Evolutionary conservation across 2,797 vertebrate species (phyloP).

Genomic region (Onychomys leucogaster): DNA sequence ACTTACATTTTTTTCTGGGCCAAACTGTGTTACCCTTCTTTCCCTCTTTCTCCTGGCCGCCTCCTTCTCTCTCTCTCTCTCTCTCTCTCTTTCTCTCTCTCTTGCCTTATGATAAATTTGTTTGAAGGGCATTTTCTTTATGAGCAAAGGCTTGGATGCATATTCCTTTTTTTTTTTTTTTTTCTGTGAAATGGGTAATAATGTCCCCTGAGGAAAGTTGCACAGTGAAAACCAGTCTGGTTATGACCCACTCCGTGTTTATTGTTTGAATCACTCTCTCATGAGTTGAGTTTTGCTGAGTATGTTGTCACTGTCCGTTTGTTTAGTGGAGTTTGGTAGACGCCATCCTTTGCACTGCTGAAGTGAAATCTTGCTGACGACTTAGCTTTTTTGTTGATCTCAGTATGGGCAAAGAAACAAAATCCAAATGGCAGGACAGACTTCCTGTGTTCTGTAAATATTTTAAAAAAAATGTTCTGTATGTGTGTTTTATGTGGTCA

Average conservation of each 20-base stretch:
- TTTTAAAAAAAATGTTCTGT: conserved; percentile 84
- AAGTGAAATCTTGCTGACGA: conserved; percentile 87
- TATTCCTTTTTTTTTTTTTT: conserved; percentile 75
- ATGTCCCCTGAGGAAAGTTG: conserved; percentile 85
- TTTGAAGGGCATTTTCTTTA: conserved; percentile 88
- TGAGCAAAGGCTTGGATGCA: conserved; percentile 87
- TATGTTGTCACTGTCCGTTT: conserved; percentile 80
- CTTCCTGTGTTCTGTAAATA: conserved; percentile 87
- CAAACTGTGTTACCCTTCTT: conserved; percentile 80
- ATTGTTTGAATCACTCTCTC: conserved; percentile 63
- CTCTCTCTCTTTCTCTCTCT: conserved; percentile 72
- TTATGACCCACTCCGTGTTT: conserved; percentile 89
- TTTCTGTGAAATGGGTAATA: conserved; percentile 86
- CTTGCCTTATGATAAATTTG: conserved; percentile 88
- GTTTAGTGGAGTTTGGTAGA: conserved; percentile 90
- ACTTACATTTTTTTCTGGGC: conserved; percentile 82
- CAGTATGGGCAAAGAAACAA: conserved; percentile 87
- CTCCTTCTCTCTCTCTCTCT: conserved; percentile 80
- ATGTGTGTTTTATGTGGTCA: conserved; percentile 86
- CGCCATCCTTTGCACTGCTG: conserved; percentile 87
- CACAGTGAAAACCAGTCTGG: conserved; percentile 88
- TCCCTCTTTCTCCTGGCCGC: not conserved
- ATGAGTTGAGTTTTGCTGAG: conserved; percentile 81
- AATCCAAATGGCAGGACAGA: conserved; percentile 89
- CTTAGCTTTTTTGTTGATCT: conserved; percentile 85